Conservation (phyloP, 2,888 invertebrate genomes). For the Portevinia maculata region DNA sequence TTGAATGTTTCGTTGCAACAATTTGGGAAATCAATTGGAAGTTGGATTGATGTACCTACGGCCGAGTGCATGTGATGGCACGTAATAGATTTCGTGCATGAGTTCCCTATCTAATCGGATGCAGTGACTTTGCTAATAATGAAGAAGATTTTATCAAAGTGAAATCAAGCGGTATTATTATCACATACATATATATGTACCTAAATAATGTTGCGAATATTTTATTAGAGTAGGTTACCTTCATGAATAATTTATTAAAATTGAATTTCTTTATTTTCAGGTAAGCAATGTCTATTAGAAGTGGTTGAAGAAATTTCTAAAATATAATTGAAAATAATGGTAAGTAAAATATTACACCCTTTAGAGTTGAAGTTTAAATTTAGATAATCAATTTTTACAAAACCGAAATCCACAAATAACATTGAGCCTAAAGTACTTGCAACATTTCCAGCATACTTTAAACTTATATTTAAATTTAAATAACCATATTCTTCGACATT, state of each 20-base stretch:
- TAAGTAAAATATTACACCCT: too few relatives aligned
- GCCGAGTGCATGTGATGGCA: slow-evolving; percentile 50
- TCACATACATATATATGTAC: slow-evolving; percentile 44
- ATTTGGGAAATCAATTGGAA: slow-evolving; percentile 67
- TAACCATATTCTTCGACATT: too few relatives aligned
- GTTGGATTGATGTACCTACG: slow-evolving; percentile 48
- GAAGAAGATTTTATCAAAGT: not conserved
- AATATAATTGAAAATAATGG: too few relatives aligned
- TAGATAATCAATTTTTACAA: too few relatives aligned
- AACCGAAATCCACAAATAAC: too few relatives aligned
- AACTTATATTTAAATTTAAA: too few relatives aligned
- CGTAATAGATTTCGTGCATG: slow-evolving; percentile 61
- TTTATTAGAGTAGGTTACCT: not conserved
- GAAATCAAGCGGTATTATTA: slow-evolving; percentile 13
- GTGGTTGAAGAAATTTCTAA: not conserved
- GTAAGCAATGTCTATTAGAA: slow-evolving; percentile 24
- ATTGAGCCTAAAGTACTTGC: too few relatives aligned
- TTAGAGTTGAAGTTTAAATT: too few relatives aligned
- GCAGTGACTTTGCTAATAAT: not conserved
- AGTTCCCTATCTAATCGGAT: slow-evolving; percentile 48
- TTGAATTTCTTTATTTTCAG: slow-evolving; percentile 31
- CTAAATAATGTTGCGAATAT: too few relatives aligned
- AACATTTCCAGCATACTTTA: too few relatives aligned
- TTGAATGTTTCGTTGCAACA: slow-evolving; percentile 39
- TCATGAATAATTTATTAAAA: slow-evolving; percentile 31